Evolutionary conservation across 2,888 invertebrate species (phyloP).

Genomic region (Punctoribates punctum): DNA sequence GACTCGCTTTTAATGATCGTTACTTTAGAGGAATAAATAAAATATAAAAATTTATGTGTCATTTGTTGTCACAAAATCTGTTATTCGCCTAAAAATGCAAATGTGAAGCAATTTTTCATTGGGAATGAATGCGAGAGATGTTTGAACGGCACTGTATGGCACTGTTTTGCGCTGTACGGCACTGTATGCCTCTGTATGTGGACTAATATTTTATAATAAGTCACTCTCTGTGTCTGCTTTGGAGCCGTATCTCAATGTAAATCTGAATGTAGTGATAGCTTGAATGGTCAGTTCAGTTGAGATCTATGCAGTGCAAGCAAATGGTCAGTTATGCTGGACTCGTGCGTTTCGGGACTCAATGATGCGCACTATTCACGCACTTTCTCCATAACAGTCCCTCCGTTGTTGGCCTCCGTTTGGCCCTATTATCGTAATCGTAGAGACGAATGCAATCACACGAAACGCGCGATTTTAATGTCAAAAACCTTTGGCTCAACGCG

Average conservation of each 20-base stretch:
- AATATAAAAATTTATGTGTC: slow-evolving; percentile 6
- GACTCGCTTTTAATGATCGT: too few species aligned
- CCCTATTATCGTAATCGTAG: not conserved
- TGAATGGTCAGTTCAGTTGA: slow-evolving; percentile 16
- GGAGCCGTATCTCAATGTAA: not conserved
- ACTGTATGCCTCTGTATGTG: too few species aligned
- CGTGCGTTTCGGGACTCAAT: slow-evolving; percentile 1
- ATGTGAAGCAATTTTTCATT: slow-evolving; percentile 31
- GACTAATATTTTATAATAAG: slow-evolving; percentile 7
- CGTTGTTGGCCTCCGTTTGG: not conserved
- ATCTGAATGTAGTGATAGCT: too few species aligned
- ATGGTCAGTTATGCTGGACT: slow-evolving; percentile 25
- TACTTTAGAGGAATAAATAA: too few species aligned
- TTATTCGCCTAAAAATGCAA: slow-evolving; percentile 19
- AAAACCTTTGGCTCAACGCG: slow-evolving; percentile 3
- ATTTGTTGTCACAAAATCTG: not conserved
- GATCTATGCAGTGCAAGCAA: not conserved
- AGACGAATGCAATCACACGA: slow-evolving; percentile 13
- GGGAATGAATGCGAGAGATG: not conserved
- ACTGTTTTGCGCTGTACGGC: too few species aligned
- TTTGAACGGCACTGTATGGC: not conserved
- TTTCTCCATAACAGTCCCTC: not conserved
- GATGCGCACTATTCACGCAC: not conserved
- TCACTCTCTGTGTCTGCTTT: not conserved
- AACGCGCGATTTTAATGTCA: slow-evolving; percentile 2